Conservation (phyloP, 1,140 invertebrate genomes). For the Metopolophium dirhodum region DNA sequence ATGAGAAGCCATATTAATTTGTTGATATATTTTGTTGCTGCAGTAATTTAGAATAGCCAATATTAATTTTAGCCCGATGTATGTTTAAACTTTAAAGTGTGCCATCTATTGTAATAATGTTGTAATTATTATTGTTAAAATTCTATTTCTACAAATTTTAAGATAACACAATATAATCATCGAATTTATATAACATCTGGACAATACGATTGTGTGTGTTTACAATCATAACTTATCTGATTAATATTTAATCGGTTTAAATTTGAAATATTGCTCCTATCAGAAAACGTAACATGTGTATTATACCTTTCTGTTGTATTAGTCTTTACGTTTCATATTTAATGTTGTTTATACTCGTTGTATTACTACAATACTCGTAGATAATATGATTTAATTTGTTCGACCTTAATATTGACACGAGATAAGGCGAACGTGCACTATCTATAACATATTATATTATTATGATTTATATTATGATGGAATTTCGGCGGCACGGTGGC, state of each 20-base stretch:
- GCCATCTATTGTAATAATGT: background rate
- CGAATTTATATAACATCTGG: background rate
- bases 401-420: slow-evolving; percentile 46
- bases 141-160: background rate
- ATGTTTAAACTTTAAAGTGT: background rate
- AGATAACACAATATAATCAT: background rate
- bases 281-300: background rate
- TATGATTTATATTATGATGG: background rate
- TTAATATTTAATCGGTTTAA: background rate
- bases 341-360: background rate
- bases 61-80: slow-evolving; percentile 5
- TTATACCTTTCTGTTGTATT: background rate
- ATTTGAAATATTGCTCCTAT: background rate
- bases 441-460: background rate
- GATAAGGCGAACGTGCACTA: background rate
- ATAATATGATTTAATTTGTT: slow-evolving; percentile 30
- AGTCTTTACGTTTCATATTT: background rate
- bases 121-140: background rate
- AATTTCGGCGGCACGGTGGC: background rate
- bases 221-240: background rate
- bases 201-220: background rate
- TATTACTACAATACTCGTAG: background rate
- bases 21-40: background rate
- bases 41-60: background rate
- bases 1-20: background rate